Evolutionary conservation across 1,140 invertebrate genomes (phyloP), one percentile per base, ranked within the genome.

Genomic region (Pissodes strobi): DNA sequence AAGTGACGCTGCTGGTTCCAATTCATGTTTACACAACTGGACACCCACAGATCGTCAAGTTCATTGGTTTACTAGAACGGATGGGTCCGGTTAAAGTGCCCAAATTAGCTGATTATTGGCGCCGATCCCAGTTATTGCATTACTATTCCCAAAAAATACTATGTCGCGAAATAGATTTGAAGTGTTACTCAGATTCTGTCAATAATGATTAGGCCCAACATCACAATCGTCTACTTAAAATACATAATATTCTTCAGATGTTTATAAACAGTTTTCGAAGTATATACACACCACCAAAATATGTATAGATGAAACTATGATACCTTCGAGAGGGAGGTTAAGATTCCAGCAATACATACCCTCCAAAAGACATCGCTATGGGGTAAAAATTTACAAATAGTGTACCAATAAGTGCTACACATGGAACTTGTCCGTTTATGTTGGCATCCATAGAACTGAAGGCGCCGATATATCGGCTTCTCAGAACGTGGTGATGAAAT

Each of bases 301-400:
- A n/a, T n/a, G 41, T 34, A 59, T 73, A 30, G 70, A 77, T 67
- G 69, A 78, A 57, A 69, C 69, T 13, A 71, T 75, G 72, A 53
- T 78, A 37, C 69, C 70, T 37, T 78, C 66, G 58, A 69, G 68
- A 60, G 69, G 74, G 15, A n/a, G 69, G 30, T 58, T 75, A 6
- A 55, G 60, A 25, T 75, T 77, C 58, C 34, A 17, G 74, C n/a
- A n/a, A n/a, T n/a, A n/a, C n/a, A n/a, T n/a, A n/a, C n/a, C n/a
- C n/a, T n/a, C n/a, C n/a, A n/a, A 74, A 66, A 23, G 56, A 41
- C 71, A 73, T 60, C 70, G 70, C 64, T 73, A 74, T 61, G 72
- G 71, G 1, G 63, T 74, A 45, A 76, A 76, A 70, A 3, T 74
- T 15, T 68, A 66, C 55, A 75, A 75, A 53, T 30, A 68, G 61